Evolutionary conservation across 2,113 vertebrate genomes (phyloP).

Genomic region (Oenanthe melanoleuca): DNA sequence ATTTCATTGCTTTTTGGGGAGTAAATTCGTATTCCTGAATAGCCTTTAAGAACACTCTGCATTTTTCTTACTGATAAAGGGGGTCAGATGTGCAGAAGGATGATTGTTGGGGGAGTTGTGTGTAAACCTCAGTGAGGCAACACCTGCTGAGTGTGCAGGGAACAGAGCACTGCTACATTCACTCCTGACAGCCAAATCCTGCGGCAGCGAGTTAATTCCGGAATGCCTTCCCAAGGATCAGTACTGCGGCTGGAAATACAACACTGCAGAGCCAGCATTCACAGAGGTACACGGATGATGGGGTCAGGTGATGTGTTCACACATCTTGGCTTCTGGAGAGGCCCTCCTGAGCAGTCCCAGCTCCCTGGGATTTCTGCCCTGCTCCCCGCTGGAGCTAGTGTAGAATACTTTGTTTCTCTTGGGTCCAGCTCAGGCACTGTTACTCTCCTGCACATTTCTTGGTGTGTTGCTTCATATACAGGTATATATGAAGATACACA

Average conservation of each 20-base stretch:
- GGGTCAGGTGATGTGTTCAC: neutral
- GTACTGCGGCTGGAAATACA: accelerated
- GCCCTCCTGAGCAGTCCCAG: neutral
- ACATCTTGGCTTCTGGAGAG: neutral
- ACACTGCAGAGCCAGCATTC: neutral
- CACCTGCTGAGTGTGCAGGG: neutral
- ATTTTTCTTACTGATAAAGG: neutral
- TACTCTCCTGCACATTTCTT: neutral
- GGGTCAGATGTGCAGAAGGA: neutral
- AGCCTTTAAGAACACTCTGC: neutral
- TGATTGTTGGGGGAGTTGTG: accelerated
- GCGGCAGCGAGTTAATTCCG: accelerated
- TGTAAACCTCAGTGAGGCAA: neutral
- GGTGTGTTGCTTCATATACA: accelerated
- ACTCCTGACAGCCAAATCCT: neutral
- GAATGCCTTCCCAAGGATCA: neutral
- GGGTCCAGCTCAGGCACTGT: neutral
- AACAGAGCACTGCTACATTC: neutral
- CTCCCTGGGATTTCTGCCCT: neutral
- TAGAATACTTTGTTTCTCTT: neutral
- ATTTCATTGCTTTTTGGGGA: neutral
- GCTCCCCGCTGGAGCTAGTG: accelerated
- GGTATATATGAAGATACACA: neutral
- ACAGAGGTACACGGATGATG: neutral
- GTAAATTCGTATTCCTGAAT: neutral